phyloP scores from a whole-genome alignment of 2,797 vertebrate species.

The Sebastes umbrosus region DNA sequence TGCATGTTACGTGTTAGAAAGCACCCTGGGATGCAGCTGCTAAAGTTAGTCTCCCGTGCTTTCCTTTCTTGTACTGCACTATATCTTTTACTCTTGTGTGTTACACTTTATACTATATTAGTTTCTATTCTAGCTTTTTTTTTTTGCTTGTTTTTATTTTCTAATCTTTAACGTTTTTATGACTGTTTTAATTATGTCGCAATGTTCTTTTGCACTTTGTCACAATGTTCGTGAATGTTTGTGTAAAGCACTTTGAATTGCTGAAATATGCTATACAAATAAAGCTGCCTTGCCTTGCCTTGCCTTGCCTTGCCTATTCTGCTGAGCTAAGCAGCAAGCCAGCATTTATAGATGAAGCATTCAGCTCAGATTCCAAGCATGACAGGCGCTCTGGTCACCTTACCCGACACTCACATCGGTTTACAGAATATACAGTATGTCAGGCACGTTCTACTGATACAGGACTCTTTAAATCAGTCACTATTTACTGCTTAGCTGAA shows the following conservation, averaged over 20 bases:
- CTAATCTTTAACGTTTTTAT: too few relatives aligned
- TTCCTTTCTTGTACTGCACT: neutral
- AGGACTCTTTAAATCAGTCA: neutral
- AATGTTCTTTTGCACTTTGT: too few relatives aligned
- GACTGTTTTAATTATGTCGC: too few relatives aligned
- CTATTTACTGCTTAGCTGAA: neutral
- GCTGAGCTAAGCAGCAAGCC: constrained; percentile 4
- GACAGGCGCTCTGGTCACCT: neutral
- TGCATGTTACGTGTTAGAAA: neutral
- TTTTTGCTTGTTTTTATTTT: too few relatives aligned
- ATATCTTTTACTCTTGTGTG: too few relatives aligned
- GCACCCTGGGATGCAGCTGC: constrained; percentile 13
- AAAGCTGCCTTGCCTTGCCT: neutral
- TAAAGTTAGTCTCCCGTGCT: neutral
- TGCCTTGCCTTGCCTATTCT: neutral
- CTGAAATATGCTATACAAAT: too few relatives aligned
- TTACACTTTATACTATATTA: too few relatives aligned
- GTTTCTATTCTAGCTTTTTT: too few relatives aligned
- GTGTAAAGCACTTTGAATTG: too few relatives aligned
- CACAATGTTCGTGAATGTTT: too few relatives aligned
- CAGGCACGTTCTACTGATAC: neutral
- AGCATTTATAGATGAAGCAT: constrained; percentile 7
- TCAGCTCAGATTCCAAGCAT: constrained; percentile 44
- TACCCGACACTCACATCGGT: neutral
- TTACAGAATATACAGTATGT: neutral